Evolutionary conservation across 1,140 invertebrate genomes (phyloP), one percentile per base, ranked within the genome.

Genomic region (Macrocentrus cingulum): DNA sequence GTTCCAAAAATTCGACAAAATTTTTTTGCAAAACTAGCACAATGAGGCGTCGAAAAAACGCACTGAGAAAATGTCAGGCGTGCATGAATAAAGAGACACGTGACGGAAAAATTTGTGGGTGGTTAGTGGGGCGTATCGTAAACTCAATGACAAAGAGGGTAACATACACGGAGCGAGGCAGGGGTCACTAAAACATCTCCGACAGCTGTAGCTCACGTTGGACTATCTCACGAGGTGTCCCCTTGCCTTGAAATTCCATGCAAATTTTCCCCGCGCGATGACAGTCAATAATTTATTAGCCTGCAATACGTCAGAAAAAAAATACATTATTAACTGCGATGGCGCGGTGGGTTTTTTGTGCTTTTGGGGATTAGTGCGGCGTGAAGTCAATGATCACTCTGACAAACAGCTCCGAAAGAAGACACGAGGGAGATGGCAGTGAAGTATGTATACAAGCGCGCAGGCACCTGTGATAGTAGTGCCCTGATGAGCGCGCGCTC

Each of bases 91-190:
- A 73, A 69, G 45, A 59, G 63, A 69, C 71, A 74, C 66, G 70
- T 72, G 76, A 60, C 59, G 65, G 56, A 67, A 72, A 72, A 69
- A 69, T 67, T 63, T 61, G 66, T 74, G 71, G 71, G 72, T 76
- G 76, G 72, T 77, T 75, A 75, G 74, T 72, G 74, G 66, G 71
- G 64, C 71, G 68, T 76, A 66, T 64, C 67, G 64, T 60, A 13
- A 46, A 16, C 39, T 15, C 56, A 60, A 59, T 51, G 60, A 56
- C 46, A 25, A 41, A 18, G 58, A 65, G 57, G 54, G 60, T 62
- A 34, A 44, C 9, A 13, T 45, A 53, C 13, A 44, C 32, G 16
- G 8, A 48, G 45, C 64, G 74, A 60, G 61, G 63, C 56, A 60
- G 60, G 50, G 52, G 57, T 64, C 63, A 64, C 59, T 66, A 60